Base-by-base conservation (phyloP, 2,888 invertebrate species). In the Leucoptera coffeella region DNA sequence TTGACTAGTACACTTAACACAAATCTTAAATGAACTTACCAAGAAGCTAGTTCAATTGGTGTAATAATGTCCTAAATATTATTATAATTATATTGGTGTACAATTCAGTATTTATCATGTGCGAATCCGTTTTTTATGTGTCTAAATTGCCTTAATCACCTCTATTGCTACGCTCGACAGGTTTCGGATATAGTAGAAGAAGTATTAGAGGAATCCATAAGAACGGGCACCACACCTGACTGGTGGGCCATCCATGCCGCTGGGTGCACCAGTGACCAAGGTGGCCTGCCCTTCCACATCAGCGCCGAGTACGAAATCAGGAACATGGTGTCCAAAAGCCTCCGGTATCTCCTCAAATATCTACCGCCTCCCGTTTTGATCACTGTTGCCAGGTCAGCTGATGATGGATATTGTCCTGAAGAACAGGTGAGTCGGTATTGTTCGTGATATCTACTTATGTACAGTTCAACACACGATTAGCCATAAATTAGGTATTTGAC, bases 391-490 rank as follows among this genome's bases (percentile, higher is more conserved):
- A 74, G 91, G 41, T 93, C 92, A 0, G 83, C 87, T 25, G 78
- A 81, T 22, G 93, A 94, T 45, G 91, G 90, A 35, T 94, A 93
- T 47, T 92, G 92, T 41, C 93, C 93, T 0, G 60, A 75, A 11
- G 77, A 85, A 45, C 85, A 87, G 54, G 67, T 65, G 38, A 27
- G n/a, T n/a, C 17, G n/a, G n/a, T n/a, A n/a, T n/a, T n/a, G n/a
- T n/a, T n/a, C n/a, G n/a, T n/a, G n/a, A n/a, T n/a, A n/a, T n/a
- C n/a, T n/a, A n/a, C n/a, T n/a, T n/a, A n/a, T n/a, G n/a, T n/a
- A n/a, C n/a, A n/a, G n/a, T n/a, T n/a, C n/a, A n/a, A n/a, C n/a
- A n/a, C n/a, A 7, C 9, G 9, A 7, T 17, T 17, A 17, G 6
- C 17, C 9, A 17, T 17, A 17, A 17, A 17, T 17, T 17, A 7